Base-by-base conservation (phyloP, 2,797 vertebrate species). In the Syncerus caffer region DNA sequence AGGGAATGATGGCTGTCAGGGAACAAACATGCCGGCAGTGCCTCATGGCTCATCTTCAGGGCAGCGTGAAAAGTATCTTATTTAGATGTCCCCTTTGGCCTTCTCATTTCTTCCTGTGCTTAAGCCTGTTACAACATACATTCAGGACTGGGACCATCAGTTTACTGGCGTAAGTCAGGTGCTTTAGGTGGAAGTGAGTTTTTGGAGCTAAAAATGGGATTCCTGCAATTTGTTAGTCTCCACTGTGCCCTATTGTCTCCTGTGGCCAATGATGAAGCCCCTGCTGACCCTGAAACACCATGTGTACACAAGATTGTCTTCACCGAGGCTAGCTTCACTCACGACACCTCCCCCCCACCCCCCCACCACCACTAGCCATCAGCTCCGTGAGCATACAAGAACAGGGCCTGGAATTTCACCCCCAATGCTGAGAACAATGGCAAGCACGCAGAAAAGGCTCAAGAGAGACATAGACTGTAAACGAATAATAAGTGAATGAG, bases 311-410 rank as follows among this genome's bases (percentile, higher is more conserved):
- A 57, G 19, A 53, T 0, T 55, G 42, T 80, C 27, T 93, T 76
- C 42, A 25, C 2, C 27, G 50, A 93, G 82, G 51, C n/a, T 64
- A 13, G 2, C 29, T 6, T 31, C 45, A 29, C 50, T 85, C 60
- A 67, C 0, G 6, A 34, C 4, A 2, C 45, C n/a, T n/a, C n/a
- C 29, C 27, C 21, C 1, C n/a, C 34, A 21, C 64, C 1, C n/a
- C 34, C 21, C 64, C n/a, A 17, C 14, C 38, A 31, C 14, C 11
- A n/a, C 51, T 23, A n/a, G 19, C 79, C 8, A 29, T 87, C n/a
- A 29, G n/a, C 11, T 45, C 80, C 55, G 76, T 84, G n/a, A 15
- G 15, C 76, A 31, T 7, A 15, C 4, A 62, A 38, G 86, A 86
- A 38, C 2, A 38, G 21, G 2, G 13, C 27, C 71, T 31, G 53